These are phyloP conservation scores for Diploscapter pachys DNA, from an alignment of 1,140 invertebrate genomes.

Conservation along the genomic window DNA sequence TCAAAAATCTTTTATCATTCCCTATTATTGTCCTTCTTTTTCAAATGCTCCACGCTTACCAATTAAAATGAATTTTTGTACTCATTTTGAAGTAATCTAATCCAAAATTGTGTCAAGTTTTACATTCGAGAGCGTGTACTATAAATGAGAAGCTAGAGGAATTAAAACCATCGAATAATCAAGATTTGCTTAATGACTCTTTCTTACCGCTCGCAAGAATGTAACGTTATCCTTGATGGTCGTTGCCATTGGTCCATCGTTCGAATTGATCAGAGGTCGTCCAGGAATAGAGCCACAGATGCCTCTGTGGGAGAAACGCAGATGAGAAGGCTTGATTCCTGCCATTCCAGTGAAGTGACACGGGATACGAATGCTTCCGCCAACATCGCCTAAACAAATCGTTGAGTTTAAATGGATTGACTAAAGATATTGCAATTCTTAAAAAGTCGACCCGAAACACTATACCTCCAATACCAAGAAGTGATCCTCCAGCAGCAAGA, in stretches of 20 bases:
- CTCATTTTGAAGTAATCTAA: too few relatives aligned
- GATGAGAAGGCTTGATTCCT: slow-evolving; percentile 40
- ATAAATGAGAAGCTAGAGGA: background rate
- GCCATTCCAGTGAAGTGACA: slow-evolving; percentile 46
- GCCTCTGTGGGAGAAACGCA: slow-evolving; percentile 34
- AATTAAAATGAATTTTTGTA: background rate
- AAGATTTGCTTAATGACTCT: background rate
- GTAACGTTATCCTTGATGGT: slow-evolving; percentile 26
- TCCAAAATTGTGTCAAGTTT: too few relatives aligned
- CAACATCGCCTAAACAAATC: slow-evolving; percentile 47
- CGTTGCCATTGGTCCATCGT: slow-evolving; percentile 38
- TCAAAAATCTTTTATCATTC: too few relatives aligned
- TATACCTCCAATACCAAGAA: slow-evolving; percentile 59
- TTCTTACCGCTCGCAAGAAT: slow-evolving; percentile 20
- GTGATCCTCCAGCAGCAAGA: slow-evolving; percentile 53
- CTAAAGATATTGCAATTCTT: slow-evolving; percentile 42
- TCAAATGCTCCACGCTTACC: background rate
- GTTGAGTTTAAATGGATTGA: slow-evolving; percentile 45
- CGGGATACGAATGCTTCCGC: slow-evolving; percentile 59
- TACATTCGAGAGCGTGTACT: too few relatives aligned
- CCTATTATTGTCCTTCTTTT: too few relatives aligned
- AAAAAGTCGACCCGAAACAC: slow-evolving; percentile 58
- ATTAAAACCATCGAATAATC: background rate
- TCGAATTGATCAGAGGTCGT: slow-evolving; percentile 39
- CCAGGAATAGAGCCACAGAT: slow-evolving; percentile 37